phyloP scores from a whole-genome alignment of 2,113 vertebrate genomes.

The Elgaria multicarinata region DNA sequence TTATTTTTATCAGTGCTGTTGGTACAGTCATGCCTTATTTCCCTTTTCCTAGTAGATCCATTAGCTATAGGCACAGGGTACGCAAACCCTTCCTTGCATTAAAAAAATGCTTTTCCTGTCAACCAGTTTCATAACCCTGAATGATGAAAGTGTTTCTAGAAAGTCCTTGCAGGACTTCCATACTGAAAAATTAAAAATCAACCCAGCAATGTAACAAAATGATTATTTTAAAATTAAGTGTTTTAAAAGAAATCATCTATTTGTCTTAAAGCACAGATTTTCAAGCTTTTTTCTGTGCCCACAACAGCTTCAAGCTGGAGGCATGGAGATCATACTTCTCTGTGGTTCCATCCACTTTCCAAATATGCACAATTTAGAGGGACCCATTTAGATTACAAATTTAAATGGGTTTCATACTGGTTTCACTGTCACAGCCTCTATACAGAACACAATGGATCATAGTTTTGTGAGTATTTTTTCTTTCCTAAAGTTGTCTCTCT shows the following conservation, averaged over 20 bases:
- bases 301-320: not conserved
- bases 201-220: not conserved
- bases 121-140: not conserved
- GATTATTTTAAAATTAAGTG: not conserved
- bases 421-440: not conserved
- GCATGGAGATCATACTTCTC: not conserved
- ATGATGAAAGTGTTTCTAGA: no score
- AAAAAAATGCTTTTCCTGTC: conserved; percentile 12
- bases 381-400: not conserved
- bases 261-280: not conserved
- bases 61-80: conserved; percentile 3
- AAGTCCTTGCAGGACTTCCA: not conserved
- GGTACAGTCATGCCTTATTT: conserved; percentile 28
- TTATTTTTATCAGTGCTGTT: conserved; percentile 38
- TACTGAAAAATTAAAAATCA: not conserved
- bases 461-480: not conserved
- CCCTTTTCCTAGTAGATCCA: conserved; percentile 34
- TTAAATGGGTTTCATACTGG: not conserved
- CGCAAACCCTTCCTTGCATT: conserved; percentile 31
- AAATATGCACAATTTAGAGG: not conserved
- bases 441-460: not conserved
- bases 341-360: not conserved
- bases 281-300: not conserved
- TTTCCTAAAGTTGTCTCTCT: not conserved
- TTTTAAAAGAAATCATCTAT: not conserved